Conservation (phyloP, 2,888 invertebrate species). For the Diaprepes abbreviatus region DNA sequence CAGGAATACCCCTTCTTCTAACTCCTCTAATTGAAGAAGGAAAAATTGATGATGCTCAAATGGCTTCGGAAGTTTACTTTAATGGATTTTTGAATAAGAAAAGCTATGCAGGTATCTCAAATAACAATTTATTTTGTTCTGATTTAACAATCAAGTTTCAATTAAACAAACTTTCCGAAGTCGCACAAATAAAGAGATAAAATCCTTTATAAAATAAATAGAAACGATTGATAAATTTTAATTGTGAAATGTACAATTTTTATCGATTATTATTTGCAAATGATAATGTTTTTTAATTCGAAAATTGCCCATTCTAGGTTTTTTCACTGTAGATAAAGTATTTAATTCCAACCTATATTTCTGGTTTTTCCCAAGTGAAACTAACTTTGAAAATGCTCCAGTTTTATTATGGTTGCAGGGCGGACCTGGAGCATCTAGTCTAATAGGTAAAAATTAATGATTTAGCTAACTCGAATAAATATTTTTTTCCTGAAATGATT, state of each 20-base stretch:
- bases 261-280: no score
- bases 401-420: constrained; percentile 87
- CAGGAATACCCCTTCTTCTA: constrained; percentile 78
- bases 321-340: constrained; percentile 81
- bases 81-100: constrained; percentile 72
- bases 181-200: no score
- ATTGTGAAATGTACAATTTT: no score
- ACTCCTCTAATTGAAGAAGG: constrained; percentile 81
- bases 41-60: constrained; percentile 76
- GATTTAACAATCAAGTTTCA: no score
- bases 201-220: no score
- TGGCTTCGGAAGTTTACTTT: constrained; percentile 69
- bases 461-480: no score
- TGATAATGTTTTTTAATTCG: no score
- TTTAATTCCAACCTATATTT: constrained; percentile 87
- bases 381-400: constrained; percentile 71
- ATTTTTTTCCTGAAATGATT: no score
- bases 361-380: constrained; percentile 86
- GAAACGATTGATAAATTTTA: no score
- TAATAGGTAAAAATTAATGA: constrained; percentile 69
- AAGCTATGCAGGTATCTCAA: constrained; percentile 75
- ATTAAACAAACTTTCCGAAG: no score
- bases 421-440: constrained; percentile 82
- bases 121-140: no score
- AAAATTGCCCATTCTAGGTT: no score